Percentiles rank a stretch among this genome's conserved stretches.
Conservation (phyloP, 2,113 vertebrate genomes). For the Rhegmatorhina hoffmannsi region DNA sequence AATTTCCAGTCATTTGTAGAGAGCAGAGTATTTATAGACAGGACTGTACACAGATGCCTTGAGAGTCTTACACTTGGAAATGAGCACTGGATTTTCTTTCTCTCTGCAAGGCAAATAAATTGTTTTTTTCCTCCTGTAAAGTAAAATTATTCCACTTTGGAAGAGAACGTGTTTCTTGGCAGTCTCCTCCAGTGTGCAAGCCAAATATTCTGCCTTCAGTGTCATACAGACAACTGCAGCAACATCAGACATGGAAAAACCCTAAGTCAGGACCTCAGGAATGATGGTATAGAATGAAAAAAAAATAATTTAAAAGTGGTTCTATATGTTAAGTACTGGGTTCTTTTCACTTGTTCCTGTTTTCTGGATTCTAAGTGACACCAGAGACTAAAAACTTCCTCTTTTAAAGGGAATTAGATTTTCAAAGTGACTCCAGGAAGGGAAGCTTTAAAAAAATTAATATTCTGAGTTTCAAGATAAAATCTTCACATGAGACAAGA, state of each 20-base stretch:
- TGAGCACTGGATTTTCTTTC: not conserved
- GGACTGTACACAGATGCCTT: not conserved
- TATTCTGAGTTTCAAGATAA: not conserved
- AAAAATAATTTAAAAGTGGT: rapidly evolving
- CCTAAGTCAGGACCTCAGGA: not conserved
- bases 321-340: not conserved
- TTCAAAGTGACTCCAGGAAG: not conserved
- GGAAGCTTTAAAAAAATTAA: not conserved
- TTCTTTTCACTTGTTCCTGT: not conserved
- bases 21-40: not conserved
- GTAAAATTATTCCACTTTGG: not conserved
- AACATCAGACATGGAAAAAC: not conserved
- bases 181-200: not conserved
- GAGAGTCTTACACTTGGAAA: not conserved
- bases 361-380: not conserved
- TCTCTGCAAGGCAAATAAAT: not conserved
- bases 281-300: not conserved
- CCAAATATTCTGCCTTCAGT: not conserved
- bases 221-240: not conserved
- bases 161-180: not conserved
- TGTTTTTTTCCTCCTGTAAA: not conserved
- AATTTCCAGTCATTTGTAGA: not conserved
- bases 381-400: not conserved
- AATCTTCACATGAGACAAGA: not conserved
- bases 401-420: not conserved